A percentile compares a stretch with the other conserved stretches of the same genome.
Conservation (phyloP, 2,113 vertebrate genomes). For the Crocuta crocuta region DNA sequence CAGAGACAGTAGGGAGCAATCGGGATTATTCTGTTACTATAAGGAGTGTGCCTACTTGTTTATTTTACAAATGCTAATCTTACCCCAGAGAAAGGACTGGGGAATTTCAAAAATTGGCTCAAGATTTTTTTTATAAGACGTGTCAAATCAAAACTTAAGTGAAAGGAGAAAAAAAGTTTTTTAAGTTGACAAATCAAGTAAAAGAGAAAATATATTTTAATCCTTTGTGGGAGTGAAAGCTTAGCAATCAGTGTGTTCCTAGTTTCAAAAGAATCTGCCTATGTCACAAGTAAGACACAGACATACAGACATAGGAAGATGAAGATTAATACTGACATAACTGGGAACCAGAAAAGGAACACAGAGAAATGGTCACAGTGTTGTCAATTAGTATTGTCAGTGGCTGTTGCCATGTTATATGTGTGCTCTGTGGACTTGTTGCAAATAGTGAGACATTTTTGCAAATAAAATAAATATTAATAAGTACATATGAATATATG, state of each 20-base stretch:
- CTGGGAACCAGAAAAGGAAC: background rate
- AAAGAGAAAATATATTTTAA: background rate
- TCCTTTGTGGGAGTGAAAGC: background rate
- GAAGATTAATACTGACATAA: background rate
- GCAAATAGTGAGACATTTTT: background rate
- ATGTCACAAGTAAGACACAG: background rate
- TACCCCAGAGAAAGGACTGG: background rate
- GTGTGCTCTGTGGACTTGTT: background rate
- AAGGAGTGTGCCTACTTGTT: background rate
- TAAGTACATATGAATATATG: background rate
- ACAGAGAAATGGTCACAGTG: background rate
- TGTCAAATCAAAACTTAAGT: background rate
- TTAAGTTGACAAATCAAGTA: background rate
- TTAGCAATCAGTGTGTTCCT: background rate
- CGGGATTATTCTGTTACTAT: background rate
- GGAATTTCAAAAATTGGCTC: background rate
- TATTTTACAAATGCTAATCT: background rate
- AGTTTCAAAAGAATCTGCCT: background rate
- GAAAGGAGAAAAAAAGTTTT: background rate
- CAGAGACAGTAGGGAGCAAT: background rate
- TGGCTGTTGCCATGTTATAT: background rate
- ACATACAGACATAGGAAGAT: background rate
- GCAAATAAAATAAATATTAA: background rate
- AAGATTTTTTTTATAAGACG: background rate
- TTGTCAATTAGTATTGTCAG: too few species aligned